Evolutionary conservation across 30 jellyfish, hydroid and myxozoan species (phyloP).

Genomic region (Sanderia malayensis): DNA sequence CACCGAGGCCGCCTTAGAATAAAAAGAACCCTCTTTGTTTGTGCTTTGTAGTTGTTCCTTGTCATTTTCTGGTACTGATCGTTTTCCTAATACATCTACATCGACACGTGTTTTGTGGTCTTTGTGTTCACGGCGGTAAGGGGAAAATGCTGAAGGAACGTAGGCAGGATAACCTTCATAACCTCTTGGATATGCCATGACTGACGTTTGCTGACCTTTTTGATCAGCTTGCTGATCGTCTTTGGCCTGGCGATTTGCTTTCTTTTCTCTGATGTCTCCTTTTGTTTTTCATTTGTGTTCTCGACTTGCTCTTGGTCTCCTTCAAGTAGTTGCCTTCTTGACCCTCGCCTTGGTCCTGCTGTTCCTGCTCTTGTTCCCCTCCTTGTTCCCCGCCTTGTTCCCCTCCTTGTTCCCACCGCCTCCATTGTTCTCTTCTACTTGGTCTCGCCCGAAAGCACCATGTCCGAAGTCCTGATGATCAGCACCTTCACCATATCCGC

Average conservation of each 20-base stretch:
- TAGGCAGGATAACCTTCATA: slow-evolving; percentile 15
- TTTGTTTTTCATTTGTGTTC: slow-evolving; percentile 25
- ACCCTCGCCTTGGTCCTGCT: slow-evolving; percentile 54
- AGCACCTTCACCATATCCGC: slow-evolving; percentile 12
- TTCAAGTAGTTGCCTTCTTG: slow-evolving; percentile 57
- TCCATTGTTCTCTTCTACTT: slow-evolving; percentile 65
- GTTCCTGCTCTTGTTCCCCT: slow-evolving; percentile 39
- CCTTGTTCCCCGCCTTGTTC: too few relatives aligned
- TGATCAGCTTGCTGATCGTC: slow-evolving; percentile 36
- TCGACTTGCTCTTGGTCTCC: slow-evolving; percentile 31
- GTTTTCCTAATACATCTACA: slow-evolving; percentile 93
- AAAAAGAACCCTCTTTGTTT: slow-evolving; percentile 66
- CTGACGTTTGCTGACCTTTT: slow-evolving; percentile 48
- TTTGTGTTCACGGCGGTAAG: slow-evolving; percentile 45
- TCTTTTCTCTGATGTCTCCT: slow-evolving; percentile 69
- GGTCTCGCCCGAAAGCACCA: slow-evolving; percentile 68
- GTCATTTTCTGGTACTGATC: slow-evolving; percentile 72
- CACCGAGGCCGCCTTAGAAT: slow-evolving; percentile 99
- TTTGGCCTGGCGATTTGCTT: slow-evolving; percentile 86
- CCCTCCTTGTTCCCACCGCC: too few relatives aligned
- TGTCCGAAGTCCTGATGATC: slow-evolving; percentile 48
- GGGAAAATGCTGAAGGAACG: slow-evolving; percentile 27
- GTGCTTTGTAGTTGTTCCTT: slow-evolving; percentile 10
- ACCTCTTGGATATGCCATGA: slow-evolving; percentile 58
- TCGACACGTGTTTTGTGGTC: slow-evolving; percentile 92